These are phyloP conservation scores for Temnothorax ravouxi DNA, from an alignment of 2,888 invertebrate genomes.

Conservation along the genomic window DNA sequence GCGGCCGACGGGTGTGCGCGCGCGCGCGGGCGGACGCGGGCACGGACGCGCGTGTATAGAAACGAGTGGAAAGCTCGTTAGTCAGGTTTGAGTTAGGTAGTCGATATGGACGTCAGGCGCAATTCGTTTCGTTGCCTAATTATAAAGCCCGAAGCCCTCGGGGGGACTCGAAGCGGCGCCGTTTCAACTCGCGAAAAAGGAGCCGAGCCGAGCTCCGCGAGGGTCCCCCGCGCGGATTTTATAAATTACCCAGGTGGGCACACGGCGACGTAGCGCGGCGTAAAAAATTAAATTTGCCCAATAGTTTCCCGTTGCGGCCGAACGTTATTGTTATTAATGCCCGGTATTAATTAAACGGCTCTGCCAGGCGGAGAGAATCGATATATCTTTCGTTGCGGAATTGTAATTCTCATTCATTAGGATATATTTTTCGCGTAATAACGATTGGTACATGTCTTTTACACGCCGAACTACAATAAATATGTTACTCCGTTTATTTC, in stretches of 20 bases:
- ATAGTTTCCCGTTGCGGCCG: slow-evolving; percentile 68
- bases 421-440: slow-evolving; percentile 14
- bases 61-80: slow-evolving; percentile 84
- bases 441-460: neutral
- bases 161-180: slow-evolving; percentile 75
- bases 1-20: slow-evolving; percentile 53
- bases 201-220: neutral
- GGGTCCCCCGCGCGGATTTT: slow-evolving; percentile 76
- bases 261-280: slow-evolving; percentile 58
- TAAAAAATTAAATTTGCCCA: slow-evolving; percentile 76
- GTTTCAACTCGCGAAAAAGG: slow-evolving; percentile 77
- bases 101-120: slow-evolving; percentile 84
- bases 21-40: neutral
- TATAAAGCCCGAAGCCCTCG: slow-evolving; percentile 81
- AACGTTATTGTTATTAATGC: slow-evolving; percentile 77
- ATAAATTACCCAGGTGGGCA: slow-evolving; percentile 78
- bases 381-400: slow-evolving; percentile 11
- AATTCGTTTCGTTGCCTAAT: slow-evolving; percentile 85
- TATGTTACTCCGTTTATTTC: neutral
- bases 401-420: slow-evolving; percentile 28
- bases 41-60: slow-evolving; percentile 68
- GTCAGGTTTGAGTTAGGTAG: slow-evolving; percentile 84
- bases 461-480: neutral
- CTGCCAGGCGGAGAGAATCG: neutral
- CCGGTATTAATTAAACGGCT: slow-evolving; percentile 73